These are phyloP conservation scores for Belonocnema kinseyi DNA, from an alignment of 1,140 invertebrate genomes.

Conservation along the genomic window DNA sequence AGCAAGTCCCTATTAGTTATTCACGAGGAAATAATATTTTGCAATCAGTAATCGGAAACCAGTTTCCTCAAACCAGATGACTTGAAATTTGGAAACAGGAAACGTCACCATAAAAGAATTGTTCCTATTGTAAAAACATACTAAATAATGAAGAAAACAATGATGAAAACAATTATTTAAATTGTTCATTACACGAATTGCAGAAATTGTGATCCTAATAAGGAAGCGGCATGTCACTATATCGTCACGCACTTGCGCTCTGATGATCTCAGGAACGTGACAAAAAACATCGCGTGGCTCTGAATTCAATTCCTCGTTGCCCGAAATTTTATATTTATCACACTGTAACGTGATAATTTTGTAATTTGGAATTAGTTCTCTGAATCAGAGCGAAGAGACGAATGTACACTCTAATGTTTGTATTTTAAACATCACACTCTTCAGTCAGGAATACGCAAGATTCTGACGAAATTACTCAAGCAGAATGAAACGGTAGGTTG, in stretches of 20 bases:
- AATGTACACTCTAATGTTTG: background rate
- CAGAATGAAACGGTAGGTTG: background rate
- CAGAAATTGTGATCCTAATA: background rate
- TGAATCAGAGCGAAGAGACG: background rate
- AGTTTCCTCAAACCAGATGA: conserved; percentile 15
- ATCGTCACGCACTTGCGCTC: background rate
- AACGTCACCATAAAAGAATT: background rate
- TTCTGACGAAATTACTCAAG: background rate
- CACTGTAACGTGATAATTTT: background rate
- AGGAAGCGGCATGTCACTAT: background rate
- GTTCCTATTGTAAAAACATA: background rate
- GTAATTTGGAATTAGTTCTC: background rate
- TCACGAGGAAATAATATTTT: conserved; percentile 27
- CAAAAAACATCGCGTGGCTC: background rate
- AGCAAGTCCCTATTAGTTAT: conserved; percentile 29
- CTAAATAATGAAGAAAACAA: background rate
- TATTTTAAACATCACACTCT: conserved; percentile 5
- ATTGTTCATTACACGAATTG: too few species aligned
- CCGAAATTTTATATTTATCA: background rate
- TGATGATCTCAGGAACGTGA: conserved; percentile 1
- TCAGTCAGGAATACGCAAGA: conserved; percentile 9
- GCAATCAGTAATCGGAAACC: conserved; percentile 18
- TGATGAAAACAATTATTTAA: background rate
- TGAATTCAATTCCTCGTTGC: background rate
- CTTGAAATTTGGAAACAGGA: conserved; percentile 15